These are phyloP conservation scores for Champsocephalus esox DNA, from an alignment of 2,797 vertebrate species.

Conservation along the genomic window DNA sequence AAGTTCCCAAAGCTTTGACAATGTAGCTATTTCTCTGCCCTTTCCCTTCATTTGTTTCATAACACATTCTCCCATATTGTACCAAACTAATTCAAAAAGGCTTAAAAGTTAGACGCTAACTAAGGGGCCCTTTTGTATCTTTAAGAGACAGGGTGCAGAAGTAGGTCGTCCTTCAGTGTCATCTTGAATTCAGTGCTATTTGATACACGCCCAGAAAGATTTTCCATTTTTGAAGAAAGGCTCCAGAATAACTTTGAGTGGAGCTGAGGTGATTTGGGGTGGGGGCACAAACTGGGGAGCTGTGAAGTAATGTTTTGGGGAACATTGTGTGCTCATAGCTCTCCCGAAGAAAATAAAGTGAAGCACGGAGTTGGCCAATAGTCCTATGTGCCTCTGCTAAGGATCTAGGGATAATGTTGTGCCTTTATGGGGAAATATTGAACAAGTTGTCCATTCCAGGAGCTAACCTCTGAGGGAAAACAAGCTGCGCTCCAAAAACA, in stretches of 20 bases:
- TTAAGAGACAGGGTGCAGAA: constrained; percentile 3
- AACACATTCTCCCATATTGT: not conserved
- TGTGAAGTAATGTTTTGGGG: constrained; percentile 77
- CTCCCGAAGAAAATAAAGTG: constrained; percentile 24
- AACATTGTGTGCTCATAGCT: constrained; percentile 78
- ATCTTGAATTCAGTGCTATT: constrained; percentile 15
- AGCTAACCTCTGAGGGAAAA: constrained; percentile 71
- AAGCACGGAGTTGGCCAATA: constrained; percentile 57
- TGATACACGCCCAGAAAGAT: constrained; percentile 17
- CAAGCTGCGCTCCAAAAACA: constrained; percentile 76
- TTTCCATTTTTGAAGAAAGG: constrained; percentile 32
- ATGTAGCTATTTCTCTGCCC: not conserved
- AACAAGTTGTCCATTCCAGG: constrained; percentile 70
- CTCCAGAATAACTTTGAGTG: constrained; percentile 38
- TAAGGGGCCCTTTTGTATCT: constrained; percentile 2
- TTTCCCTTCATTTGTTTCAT: not conserved
- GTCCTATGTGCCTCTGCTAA: constrained; percentile 60
- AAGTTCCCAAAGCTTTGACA: not conserved
- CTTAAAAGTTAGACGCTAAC: not conserved
- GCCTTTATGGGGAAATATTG: constrained; percentile 77
- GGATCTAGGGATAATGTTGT: constrained; percentile 66
- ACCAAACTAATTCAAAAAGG: constrained; percentile 24
- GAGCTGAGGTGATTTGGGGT: constrained; percentile 47
- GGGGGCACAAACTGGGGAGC: constrained; percentile 45
- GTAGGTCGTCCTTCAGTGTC: constrained; percentile 1